Percentiles rank a stretch among this genome's conserved stretches.
phyloP scores from a whole-genome alignment of 2,113 vertebrate species.

The Vimba vimba region DNA sequence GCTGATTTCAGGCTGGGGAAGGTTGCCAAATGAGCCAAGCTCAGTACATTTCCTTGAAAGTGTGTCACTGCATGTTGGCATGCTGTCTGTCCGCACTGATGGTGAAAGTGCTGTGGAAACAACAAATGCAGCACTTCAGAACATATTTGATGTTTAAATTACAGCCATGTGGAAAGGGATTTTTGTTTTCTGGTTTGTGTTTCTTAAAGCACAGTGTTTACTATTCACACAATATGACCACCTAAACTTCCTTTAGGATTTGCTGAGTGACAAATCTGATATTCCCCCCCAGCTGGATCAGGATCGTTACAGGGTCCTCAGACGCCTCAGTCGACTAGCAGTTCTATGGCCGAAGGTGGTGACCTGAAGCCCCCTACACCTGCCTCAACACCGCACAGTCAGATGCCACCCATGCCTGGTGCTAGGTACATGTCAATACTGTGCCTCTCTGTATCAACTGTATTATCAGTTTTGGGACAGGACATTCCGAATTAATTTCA shows the following conservation, averaged over 20 bases:
- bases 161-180: neutral
- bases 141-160: constrained; percentile 6
- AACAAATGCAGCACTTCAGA: neutral
- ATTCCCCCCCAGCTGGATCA: constrained; percentile 85
- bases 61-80: neutral
- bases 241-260: neutral
- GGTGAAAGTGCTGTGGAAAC: neutral
- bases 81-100: constrained; percentile 19
- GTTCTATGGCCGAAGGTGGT: constrained; percentile 98
- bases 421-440: constrained; percentile 81
- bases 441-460: neutral
- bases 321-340: constrained; percentile 97
- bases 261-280: constrained; percentile 1
- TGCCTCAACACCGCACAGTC: constrained; percentile 94
- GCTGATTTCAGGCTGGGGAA: neutral
- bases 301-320: constrained; percentile 98
- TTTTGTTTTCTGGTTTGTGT: neutral
- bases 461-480: neutral
- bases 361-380: constrained; percentile 98
- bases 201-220: neutral
- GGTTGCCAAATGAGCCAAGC: constrained; percentile 3
- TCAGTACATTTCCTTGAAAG: constrained; percentile 14
- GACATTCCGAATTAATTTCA: neutral
- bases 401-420: constrained; percentile 93
- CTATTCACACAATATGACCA: neutral